Percentiles rank a stretch among this genome's conserved stretches.
Conservation (phyloP, 1,140 invertebrate genomes). For the Alviniconcha marisindica region DNA sequence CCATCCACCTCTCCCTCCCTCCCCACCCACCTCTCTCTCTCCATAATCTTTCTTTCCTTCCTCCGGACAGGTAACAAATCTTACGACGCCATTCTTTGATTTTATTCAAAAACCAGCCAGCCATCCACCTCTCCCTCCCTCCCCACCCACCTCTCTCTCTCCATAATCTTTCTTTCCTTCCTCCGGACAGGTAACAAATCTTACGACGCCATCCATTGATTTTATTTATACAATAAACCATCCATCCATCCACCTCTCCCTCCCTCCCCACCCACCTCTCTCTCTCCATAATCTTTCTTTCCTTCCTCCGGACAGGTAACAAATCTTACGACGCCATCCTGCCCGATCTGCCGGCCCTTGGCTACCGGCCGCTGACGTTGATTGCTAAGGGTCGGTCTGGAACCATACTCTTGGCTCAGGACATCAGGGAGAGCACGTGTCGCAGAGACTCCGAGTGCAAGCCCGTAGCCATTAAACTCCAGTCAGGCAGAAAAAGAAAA, state of each 20-base stretch:
- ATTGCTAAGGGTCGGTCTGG: slow-evolving; percentile 47
- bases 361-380: slow-evolving; percentile 55
- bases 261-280: not conserved
- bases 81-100: too few relatives aligned
- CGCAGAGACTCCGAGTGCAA: slow-evolving; percentile 53
- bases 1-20: too few relatives aligned
- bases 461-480: slow-evolving; percentile 57
- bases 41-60: too few relatives aligned
- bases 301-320: slow-evolving; percentile 47
- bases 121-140: too few relatives aligned
- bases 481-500: slow-evolving; percentile 50
- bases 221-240: too few relatives aligned
- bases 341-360: slow-evolving; percentile 54
- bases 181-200: too few relatives aligned
- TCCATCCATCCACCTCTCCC: not conserved
- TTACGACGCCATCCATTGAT: too few relatives aligned
- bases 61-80: too few relatives aligned
- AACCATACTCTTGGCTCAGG: slow-evolving; percentile 55
- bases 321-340: slow-evolving; percentile 58
- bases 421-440: slow-evolving; percentile 45
- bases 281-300: not conserved
- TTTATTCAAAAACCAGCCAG: too few relatives aligned
- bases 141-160: too few relatives aligned
- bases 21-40: too few relatives aligned
- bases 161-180: too few relatives aligned